Evolutionary conservation across 2,113 vertebrate species (phyloP).

Genomic region (Lepidothrix coronata): DNA sequence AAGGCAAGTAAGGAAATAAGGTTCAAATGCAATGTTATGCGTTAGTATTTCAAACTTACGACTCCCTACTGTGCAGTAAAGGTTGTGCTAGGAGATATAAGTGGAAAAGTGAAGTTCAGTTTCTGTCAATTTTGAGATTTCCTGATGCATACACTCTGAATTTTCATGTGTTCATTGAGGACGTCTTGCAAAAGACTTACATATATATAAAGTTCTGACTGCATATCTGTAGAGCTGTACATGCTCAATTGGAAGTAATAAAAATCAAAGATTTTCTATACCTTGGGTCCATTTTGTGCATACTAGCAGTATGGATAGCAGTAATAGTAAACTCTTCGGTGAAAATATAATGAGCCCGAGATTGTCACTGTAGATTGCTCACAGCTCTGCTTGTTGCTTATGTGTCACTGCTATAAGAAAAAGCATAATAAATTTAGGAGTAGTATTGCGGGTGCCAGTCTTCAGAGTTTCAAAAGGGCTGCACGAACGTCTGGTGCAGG

Average conservation of each 20-base stretch:
- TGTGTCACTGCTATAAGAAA: not conserved
- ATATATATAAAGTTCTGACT: not conserved
- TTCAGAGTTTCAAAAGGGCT: not conserved
- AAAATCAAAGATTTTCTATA: not conserved
- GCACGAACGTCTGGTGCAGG: fast-evolving
- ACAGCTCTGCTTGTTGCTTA: not conserved
- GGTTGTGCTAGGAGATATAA: not conserved
- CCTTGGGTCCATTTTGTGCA: not conserved
- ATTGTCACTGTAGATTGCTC: not conserved
- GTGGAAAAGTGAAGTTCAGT: not conserved
- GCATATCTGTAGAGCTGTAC: fast-evolving
- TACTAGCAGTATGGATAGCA: not conserved
- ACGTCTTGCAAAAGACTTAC: not conserved
- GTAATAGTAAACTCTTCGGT: not conserved
- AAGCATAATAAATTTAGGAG: not conserved
- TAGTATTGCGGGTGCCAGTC: not conserved
- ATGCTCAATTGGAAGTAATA: not conserved
- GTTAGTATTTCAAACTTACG: not conserved
- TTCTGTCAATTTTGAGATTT: not conserved
- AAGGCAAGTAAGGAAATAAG: not conserved
- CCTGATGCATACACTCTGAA: not conserved
- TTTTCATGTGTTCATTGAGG: not conserved
- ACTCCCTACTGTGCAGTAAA: not conserved
- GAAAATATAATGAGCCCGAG: not conserved
- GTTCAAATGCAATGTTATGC: not conserved